Conservation (phyloP, 2,888 invertebrate genomes). For the Erebia ligea region DNA sequence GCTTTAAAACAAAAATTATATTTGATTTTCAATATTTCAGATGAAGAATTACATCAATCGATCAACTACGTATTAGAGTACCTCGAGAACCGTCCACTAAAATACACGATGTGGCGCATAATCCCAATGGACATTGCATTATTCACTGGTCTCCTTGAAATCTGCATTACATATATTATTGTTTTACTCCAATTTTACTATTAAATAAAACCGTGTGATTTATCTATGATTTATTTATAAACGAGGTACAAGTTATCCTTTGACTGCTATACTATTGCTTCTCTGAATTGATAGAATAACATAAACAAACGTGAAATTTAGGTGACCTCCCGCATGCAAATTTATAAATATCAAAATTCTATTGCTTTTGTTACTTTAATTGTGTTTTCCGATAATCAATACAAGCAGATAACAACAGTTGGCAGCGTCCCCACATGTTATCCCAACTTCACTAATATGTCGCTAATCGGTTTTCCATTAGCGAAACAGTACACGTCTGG, state of each 20-base stretch:
- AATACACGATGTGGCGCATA: slow-evolving; percentile 29
- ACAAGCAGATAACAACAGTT: slow-evolving; percentile 37
- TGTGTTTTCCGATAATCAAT: slow-evolving; percentile 27
- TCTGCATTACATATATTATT: slow-evolving; percentile 27
- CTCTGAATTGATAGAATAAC: no score
- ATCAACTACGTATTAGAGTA: slow-evolving; percentile 30
- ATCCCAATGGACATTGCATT: slow-evolving; percentile 27
- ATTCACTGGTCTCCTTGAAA: slow-evolving; percentile 20
- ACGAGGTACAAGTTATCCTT: no score
- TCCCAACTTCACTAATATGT: slow-evolving; percentile 44
- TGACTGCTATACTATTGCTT: no score
- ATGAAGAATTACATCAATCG: slow-evolving; percentile 20
- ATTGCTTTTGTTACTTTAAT: neutral
- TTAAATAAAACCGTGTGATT: slow-evolving; percentile 6
- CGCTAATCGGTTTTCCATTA: slow-evolving; percentile 49
- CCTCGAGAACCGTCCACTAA: slow-evolving; percentile 29
- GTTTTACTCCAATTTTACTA: slow-evolving; percentile 33
- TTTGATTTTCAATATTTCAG: slow-evolving; percentile 20
- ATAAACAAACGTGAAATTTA: no score
- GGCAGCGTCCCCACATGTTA: slow-evolving; percentile 42
- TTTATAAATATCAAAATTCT: no score
- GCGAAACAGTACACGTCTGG: slow-evolving; percentile 40
- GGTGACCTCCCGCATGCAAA: no score
- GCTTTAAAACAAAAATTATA: no score
- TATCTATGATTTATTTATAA: no score